Base-by-base conservation (phyloP, 2,888 invertebrate genomes). In the Andricus curvator region DNA sequence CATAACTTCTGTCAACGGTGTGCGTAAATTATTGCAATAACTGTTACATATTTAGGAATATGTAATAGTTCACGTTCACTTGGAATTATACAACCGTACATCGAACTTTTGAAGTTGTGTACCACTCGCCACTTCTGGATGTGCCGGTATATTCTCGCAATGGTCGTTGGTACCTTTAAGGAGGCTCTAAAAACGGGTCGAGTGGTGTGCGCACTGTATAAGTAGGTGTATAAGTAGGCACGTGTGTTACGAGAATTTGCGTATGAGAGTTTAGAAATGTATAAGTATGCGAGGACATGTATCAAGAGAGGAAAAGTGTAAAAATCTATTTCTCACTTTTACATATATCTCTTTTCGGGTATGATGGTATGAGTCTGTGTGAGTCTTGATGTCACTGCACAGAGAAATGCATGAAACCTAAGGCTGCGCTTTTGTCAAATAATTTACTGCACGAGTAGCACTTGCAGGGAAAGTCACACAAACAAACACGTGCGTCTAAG, bases 171-270 rank as follows among this genome's bases (percentile, higher is more conserved):
- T 83, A 83, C 78, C 81, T 78, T 67, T 84, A 67, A 80, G 80
- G 81, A 83, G 81, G 79, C 81, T 77, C 79, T 83, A 70, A 77
- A 84, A 84, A 80, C 80, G 80, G 82, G 80, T 83, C 84, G 82
- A 84, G 83, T 83, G 81, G 65, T 80, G 80, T 80, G 79, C 56
- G 65, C 74, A 78, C 70, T 64, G 29, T 25, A 13, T 29, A 11
- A 60, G 22, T 8, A n/a, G 80, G 80, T 80, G 78, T 82, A 76
- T 80, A 81, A 83, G 80, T 82, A 79, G 78, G 67, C 81, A 81
- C 78, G 80, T 82, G 78, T 80, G 80, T 83, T 78, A 77, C 76
- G 41, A 56, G 78, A 81, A 66, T 74, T 65, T 81, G 64, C 56
- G 82, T 82, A 77, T 80, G 78, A 80, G 65, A 80, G 68, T 78